Evolutionary conservation across 2,888 invertebrate species (phyloP).

Genomic region (Agrotis segetum): DNA sequence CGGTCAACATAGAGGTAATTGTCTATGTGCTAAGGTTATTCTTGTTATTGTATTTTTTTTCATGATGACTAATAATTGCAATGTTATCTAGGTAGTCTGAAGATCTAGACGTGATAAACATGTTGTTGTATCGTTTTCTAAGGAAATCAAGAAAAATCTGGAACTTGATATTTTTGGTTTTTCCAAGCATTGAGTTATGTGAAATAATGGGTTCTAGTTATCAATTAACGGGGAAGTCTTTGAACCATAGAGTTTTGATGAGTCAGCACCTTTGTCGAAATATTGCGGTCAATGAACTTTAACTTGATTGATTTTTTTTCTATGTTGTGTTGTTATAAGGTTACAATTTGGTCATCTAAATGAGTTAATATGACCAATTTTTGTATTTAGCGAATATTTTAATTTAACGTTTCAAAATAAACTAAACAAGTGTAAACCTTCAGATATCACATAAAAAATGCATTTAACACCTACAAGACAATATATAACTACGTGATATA

Average conservation of each 20-base stretch:
- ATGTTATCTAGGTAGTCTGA: constrained; percentile 17
- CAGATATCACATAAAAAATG: neutral
- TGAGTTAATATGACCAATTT: neutral
- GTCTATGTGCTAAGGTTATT: constrained; percentile 17
- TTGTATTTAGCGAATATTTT: too few species aligned
- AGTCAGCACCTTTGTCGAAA: constrained; percentile 5
- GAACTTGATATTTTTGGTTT: neutral
- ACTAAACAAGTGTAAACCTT: neutral
- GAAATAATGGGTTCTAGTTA: constrained; percentile 9
- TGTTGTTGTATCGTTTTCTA: constrained; percentile 1
- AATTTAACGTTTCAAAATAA: too few species aligned
- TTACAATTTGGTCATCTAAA: neutral
- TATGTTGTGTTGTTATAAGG: neutral
- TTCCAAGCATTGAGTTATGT: constrained; percentile 7
- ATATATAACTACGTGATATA: neutral
- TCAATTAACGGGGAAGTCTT: constrained; percentile 18
- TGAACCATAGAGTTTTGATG: neutral
- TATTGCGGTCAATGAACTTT: constrained; percentile 19
- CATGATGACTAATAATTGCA: constrained; percentile 34
- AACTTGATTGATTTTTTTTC: constrained; percentile 15
- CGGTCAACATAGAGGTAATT: constrained; percentile 35
- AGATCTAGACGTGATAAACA: constrained; percentile 16
- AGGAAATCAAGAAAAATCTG: neutral
- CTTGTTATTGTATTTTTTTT: constrained; percentile 43
- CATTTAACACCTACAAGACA: neutral